Base-by-base conservation (phyloP, 1,140 invertebrate genomes). In the Wiebesia pumilae region DNA sequence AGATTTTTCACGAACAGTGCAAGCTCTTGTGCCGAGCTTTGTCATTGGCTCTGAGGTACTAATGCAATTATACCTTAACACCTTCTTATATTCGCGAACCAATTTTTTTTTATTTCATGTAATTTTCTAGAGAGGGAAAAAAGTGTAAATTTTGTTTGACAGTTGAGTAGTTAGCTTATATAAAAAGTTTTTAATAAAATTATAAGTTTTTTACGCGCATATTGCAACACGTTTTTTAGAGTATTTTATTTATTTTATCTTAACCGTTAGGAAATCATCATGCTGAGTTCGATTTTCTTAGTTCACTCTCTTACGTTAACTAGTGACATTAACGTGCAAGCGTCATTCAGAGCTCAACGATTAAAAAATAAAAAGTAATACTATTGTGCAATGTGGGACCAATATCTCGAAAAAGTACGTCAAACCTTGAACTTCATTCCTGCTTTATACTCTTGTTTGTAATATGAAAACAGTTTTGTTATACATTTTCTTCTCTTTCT, bases 211-310 rank as follows among this genome's bases (percentile, higher is more conserved):
- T 85, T 86, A 86, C 81, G 85, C 75, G 84, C n/a, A 77, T 77
- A 87, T 87, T 85, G 82, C 84, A 81, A 85, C 40, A 84, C 81
- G 86, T 87, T 86, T 89, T n/a, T 86, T 88, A 89, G 86, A 88
- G 80, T 87, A 88, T 88, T 87, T 88, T 88, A 89, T 89, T 88
- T 88, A 89, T 88, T 89, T 82, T 88, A 84, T 87, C 80, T 71
- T 86, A 82, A 87, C 83, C 83, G 67, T 83, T 79, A 83, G 77
- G 83, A 88, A 81, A 85, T 87, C 84, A 83, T 87, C 51, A 43
- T n/a, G 40, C 78, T 33, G 33, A 71, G 40, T 80, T 83, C 9
- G 40, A 83, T 80, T 79, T 83, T 87, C 19, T 65, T 69, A 62
- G n/a, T 54, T 82, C 71, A 86, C 33, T 71, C 62, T 83, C 24